phyloP scores from a whole-genome alignment of 2,797 vertebrate species.

The Megalops cyprinoides region DNA sequence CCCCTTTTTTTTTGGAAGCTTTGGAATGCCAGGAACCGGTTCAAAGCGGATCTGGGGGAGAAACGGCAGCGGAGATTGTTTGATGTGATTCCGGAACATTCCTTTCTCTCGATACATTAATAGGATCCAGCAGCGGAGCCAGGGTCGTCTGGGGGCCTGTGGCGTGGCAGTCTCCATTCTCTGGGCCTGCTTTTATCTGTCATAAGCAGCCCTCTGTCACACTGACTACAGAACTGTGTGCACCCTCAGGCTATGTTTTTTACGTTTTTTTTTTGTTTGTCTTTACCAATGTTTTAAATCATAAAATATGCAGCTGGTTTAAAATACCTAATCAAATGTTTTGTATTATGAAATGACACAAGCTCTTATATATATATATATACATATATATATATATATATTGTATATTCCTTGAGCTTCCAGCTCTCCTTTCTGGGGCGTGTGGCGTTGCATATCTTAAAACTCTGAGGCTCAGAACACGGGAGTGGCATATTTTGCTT shows the following conservation, averaged over 20 bases:
- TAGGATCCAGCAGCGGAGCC: background rate
- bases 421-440: no score
- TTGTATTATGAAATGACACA: no score
- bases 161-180: background rate
- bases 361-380: no score
- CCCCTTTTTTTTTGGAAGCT: background rate
- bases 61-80: constrained; percentile 1
- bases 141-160: background rate
- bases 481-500: background rate
- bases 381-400: no score
- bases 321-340: no score
- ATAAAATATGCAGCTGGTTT: no score
- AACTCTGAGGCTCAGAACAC: background rate
- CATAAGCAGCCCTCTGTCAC: background rate
- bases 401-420: no score
- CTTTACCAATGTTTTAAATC: no score
- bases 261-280: no score
- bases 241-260: background rate
- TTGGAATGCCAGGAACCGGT: constrained; percentile 1
- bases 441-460: no score
- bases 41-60: background rate
- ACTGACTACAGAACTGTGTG: background rate
- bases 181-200: background rate
- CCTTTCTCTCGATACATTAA: background rate
- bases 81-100: constrained; percentile 14